phyloP scores from a whole-genome alignment of 2,797 vertebrate species.

The Mormyrus hasselquistii region DNA sequence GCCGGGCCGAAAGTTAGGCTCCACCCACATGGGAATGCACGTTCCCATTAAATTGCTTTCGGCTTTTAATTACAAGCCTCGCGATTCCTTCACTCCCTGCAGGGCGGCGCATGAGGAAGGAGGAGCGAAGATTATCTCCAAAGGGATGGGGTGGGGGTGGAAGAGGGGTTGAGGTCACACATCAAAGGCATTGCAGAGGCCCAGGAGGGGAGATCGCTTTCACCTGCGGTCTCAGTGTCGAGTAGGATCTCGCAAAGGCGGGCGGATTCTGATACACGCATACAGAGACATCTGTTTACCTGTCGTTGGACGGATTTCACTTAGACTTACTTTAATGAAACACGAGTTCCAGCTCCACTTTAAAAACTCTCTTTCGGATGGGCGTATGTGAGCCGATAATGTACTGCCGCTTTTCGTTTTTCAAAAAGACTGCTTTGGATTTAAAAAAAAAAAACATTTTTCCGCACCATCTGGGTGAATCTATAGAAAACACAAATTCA shows the following conservation, averaged over 20 bases:
- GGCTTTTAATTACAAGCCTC: slow-evolving; percentile 4
- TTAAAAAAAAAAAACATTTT: background rate
- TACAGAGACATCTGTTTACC: background rate
- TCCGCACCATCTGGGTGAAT: background rate
- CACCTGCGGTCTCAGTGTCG: background rate
- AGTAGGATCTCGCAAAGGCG: background rate
- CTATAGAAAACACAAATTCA: background rate
- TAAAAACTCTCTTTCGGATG: background rate
- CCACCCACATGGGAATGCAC: background rate
- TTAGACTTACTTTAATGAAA: background rate
- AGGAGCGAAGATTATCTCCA: background rate
- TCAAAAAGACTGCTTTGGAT: background rate
- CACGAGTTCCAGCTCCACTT: background rate
- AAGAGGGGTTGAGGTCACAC: background rate
- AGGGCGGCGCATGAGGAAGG: background rate
- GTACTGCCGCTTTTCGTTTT: background rate
- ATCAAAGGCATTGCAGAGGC: background rate
- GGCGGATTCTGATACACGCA: background rate
- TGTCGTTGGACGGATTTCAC: background rate
- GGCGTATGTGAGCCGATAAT: background rate
- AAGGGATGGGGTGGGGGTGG: background rate
- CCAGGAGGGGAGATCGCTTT: background rate
- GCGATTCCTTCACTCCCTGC: background rate
- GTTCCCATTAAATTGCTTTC: slow-evolving; percentile 16
- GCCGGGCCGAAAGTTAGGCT: background rate